A percentile compares a stretch with the other conserved stretches of the same genome.
These are phyloP conservation scores for Sebastolobus alascanus DNA, from an alignment of 2,797 vertebrate genomes.

Conservation along the genomic window DNA sequence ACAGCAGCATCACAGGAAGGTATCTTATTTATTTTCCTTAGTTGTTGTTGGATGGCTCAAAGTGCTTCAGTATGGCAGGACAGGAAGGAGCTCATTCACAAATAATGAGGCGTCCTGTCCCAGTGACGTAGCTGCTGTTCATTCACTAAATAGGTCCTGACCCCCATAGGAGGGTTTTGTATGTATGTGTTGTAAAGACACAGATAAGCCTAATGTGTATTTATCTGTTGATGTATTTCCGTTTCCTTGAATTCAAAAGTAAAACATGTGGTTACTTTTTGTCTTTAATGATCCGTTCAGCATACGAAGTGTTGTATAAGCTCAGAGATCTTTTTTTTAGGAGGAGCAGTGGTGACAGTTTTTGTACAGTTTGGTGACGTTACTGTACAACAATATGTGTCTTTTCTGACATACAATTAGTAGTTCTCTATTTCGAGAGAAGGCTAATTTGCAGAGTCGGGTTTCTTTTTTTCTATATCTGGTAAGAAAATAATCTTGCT, in stretches of 20 bases:
- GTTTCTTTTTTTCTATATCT: background rate
- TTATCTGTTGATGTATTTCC: constrained; percentile 44
- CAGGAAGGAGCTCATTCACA: constrained; percentile 83
- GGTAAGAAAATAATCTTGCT: background rate
- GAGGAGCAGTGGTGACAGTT: background rate
- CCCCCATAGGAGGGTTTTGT: constrained; percentile 56
- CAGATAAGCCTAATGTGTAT: constrained; percentile 48
- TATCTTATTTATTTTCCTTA: constrained; percentile 76
- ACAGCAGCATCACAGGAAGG: constrained; percentile 31
- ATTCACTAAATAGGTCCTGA: constrained; percentile 73
- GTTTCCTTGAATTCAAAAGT: constrained; percentile 38
- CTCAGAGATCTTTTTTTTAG: background rate
- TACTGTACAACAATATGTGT: background rate
- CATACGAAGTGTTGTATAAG: background rate
- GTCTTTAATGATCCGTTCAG: constrained; percentile 15
- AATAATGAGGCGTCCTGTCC: constrained; percentile 79
- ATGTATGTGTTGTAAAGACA: constrained; percentile 31
- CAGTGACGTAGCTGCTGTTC: constrained; percentile 74
- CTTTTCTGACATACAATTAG: background rate
- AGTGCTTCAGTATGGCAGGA: constrained; percentile 81
- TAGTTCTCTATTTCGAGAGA: background rate
- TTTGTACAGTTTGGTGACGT: background rate
- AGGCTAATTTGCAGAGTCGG: background rate
- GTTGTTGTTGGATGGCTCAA: constrained; percentile 67
- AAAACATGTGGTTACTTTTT: constrained; percentile 35